Conservation (phyloP, 2,113 vertebrate species). For the Hippocampus zosterae region DNA sequence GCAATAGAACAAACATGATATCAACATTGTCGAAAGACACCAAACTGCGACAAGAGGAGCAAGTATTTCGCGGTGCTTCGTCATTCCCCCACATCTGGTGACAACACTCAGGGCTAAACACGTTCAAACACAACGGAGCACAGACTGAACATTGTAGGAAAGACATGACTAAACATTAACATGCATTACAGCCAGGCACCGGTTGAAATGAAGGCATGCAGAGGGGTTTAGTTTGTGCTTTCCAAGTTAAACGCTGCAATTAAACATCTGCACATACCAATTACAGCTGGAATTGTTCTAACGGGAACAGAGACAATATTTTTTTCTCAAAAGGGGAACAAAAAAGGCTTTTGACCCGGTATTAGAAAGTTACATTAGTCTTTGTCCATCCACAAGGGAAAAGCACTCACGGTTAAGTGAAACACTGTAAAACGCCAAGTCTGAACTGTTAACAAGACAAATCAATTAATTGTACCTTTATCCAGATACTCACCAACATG, state of each 20-base stretch:
- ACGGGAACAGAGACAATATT: conserved; percentile 15
- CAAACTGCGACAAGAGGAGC: conserved; percentile 23
- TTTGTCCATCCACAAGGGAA: background rate
- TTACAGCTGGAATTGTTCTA: conserved; percentile 17
- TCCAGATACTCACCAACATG: background rate
- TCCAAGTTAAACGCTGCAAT: conserved; percentile 6
- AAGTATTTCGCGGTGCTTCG: conserved; percentile 2
- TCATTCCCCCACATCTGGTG: background rate
- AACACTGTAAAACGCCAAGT: background rate
- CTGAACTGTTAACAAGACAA: background rate
- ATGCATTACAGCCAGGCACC: conserved; percentile 4
- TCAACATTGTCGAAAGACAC: conserved; percentile 16
- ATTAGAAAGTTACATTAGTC: background rate
- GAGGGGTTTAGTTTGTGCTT: conserved; percentile 12
- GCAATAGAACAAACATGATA: conserved; percentile 10
- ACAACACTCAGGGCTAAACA: conserved; percentile 9
- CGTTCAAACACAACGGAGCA: conserved; percentile 24
- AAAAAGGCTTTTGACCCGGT: conserved; percentile 6
- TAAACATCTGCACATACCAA: conserved; percentile 16
- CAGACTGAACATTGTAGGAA: conserved; percentile 9
- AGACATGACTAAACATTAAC: conserved; percentile 4
- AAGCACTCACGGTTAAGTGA: background rate
- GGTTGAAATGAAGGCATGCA: conserved; percentile 40
- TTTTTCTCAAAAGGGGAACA: conserved; percentile 6
- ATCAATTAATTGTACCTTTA: background rate